A percentile compares a stretch with the other conserved stretches of the same genome.
These are phyloP conservation scores for Scatophagus argus DNA, from an alignment of 2,113 vertebrate genomes.

Conservation along the genomic window DNA sequence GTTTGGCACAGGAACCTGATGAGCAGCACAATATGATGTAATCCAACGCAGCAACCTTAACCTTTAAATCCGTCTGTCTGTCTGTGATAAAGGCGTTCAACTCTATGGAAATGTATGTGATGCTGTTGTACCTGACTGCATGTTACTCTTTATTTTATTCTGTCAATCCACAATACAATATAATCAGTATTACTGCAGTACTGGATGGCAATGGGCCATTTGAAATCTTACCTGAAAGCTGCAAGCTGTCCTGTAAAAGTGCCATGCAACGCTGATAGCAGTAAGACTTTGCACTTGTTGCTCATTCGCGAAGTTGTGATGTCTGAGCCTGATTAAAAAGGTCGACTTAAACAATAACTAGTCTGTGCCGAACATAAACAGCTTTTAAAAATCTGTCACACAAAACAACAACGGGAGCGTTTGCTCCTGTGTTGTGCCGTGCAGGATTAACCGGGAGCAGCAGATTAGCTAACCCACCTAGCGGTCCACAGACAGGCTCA, in stretches of 20 bases:
- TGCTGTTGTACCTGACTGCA: not conserved
- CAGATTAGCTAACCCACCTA: slow-evolving; percentile 53
- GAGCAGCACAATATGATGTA: not conserved
- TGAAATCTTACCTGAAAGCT: slow-evolving; percentile 30
- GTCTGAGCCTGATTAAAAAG: not conserved
- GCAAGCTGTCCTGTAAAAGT: slow-evolving; percentile 1
- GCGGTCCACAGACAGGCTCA: slow-evolving; percentile 33
- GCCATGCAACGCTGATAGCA: not conserved
- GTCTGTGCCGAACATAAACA: not conserved
- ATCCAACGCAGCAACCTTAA: not conserved
- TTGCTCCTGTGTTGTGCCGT: not conserved
- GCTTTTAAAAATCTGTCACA: not conserved
- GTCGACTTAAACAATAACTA: not conserved
- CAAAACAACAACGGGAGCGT: not conserved
- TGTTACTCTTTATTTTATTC: not conserved
- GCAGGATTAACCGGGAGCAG: slow-evolving; percentile 26
- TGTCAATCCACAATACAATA: not conserved
- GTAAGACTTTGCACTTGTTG: not conserved
- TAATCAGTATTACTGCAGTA: not conserved
- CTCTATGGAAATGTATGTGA: no score
- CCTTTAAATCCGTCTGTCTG: not conserved
- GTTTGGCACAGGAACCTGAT: not conserved
- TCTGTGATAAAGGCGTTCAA: not conserved
- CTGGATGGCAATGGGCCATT: not conserved
- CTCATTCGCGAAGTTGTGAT: not conserved